Percentiles rank a stretch among this genome's conserved stretches.
Conservation (phyloP, 2,113 vertebrate species). For the Ceratotherium simum region DNA sequence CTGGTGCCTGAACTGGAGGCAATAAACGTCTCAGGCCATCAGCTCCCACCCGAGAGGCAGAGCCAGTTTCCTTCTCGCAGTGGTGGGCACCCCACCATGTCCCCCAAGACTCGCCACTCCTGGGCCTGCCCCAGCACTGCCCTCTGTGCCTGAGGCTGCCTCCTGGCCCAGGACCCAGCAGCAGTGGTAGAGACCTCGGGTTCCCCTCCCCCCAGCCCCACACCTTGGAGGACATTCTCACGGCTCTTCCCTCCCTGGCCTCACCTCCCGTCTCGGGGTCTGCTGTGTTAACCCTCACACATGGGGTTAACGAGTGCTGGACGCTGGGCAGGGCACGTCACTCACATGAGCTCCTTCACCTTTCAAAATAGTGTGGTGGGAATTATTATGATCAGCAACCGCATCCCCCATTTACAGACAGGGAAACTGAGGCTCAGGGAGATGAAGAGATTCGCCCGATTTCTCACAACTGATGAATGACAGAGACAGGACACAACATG, state of each 20-base stretch:
- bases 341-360: neutral
- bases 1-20: neutral
- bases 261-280: too few relatives aligned
- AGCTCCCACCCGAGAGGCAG: rapidly evolving
- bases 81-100: rapidly evolving
- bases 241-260: neutral
- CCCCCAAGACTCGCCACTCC: neutral
- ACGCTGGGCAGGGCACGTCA: too few relatives aligned
- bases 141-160: neutral
- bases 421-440: too few relatives aligned
- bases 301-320: neutral
- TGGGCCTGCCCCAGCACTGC: neutral
- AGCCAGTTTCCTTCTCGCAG: too few relatives aligned
- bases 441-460: neutral
- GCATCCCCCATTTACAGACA: neutral
- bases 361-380: neutral
- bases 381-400: neutral
- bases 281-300: neutral
- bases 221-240: neutral
- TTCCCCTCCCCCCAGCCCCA: rapidly evolving
- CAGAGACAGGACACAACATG: neutral
- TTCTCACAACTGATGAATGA: rapidly evolving
- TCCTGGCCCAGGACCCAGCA: neutral
- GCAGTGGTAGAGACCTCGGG: neutral
- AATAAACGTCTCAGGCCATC: neutral